Evolutionary conservation across 2,797 vertebrate species (phyloP).

Genomic region (Astyanax mexicanus): DNA sequence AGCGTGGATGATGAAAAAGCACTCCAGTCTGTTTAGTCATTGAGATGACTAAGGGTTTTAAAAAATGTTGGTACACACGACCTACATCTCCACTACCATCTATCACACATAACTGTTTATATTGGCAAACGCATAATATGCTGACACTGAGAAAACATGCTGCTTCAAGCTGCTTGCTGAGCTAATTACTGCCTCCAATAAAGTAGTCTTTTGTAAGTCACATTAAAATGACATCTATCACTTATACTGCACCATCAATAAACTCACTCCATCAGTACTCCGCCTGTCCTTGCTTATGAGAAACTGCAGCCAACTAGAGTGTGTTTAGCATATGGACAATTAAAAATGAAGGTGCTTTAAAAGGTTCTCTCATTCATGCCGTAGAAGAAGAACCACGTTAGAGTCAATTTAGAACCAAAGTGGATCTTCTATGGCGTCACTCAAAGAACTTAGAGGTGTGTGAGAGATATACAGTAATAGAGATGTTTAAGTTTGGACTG

Average conservation of each 20-base stretch:
- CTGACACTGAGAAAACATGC: slow-evolving; percentile 52
- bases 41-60: slow-evolving; percentile 24
- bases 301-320: background rate
- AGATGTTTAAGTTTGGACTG: too few relatives aligned
- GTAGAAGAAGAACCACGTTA: too few relatives aligned
- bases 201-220: slow-evolving; percentile 51
- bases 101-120: slow-evolving; percentile 48
- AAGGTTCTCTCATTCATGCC: too few relatives aligned
- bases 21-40: slow-evolving; percentile 28
- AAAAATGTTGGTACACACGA: slow-evolving; percentile 43
- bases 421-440: too few relatives aligned
- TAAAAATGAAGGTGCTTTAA: too few relatives aligned
- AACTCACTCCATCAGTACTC: background rate
- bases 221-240: slow-evolving; percentile 57
- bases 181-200: slow-evolving; percentile 57
- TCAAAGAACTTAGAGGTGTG: too few relatives aligned
- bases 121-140: slow-evolving; percentile 56
- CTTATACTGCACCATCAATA: slow-evolving; percentile 48
- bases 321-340: background rate
- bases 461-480: too few relatives aligned
- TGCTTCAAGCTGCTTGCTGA: slow-evolving; percentile 46
- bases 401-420: too few relatives aligned
- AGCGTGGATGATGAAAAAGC: slow-evolving; percentile 5
- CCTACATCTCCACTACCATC: slow-evolving; percentile 49
- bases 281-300: background rate